These are phyloP conservation scores for Mergus octosetaceus DNA, from an alignment of 2,797 vertebrate species.

Conservation along the genomic window DNA sequence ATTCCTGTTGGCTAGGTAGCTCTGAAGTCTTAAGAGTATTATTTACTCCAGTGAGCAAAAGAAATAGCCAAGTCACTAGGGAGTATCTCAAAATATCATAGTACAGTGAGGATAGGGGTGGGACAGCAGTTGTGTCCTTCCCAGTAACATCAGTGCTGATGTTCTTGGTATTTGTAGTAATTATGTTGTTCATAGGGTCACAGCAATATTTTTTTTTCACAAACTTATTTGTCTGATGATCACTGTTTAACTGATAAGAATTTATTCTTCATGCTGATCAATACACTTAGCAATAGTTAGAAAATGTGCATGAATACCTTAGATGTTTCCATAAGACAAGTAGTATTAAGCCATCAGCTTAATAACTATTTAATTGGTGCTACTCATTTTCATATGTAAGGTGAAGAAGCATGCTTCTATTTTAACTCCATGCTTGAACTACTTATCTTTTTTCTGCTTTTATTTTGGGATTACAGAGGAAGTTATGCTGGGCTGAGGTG, in stretches of 20 bases:
- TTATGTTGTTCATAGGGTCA: not conserved
- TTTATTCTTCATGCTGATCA: not conserved
- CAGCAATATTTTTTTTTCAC: not conserved
- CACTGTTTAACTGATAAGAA: not conserved
- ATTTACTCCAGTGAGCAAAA: not conserved
- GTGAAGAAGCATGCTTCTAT: not conserved
- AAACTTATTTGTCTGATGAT: not conserved
- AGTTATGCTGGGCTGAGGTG: not conserved
- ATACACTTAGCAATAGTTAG: not conserved
- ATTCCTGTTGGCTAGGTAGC: not conserved
- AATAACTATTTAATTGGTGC: not conserved
- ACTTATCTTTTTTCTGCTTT: not conserved
- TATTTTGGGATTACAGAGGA: not conserved
- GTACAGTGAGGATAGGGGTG: not conserved
- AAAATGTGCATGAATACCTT: not conserved
- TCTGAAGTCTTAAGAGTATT: not conserved
- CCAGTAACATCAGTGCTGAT: not conserved
- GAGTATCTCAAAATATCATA: not conserved
- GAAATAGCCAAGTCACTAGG: not conserved
- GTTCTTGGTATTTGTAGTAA: not conserved
- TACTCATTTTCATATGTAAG: not conserved
- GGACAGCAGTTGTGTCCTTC: not conserved
- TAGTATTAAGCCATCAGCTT: not conserved
- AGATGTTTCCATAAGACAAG: not conserved
- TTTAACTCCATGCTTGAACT: not conserved